Evolutionary conservation across 2,113 vertebrate species (phyloP).

Genomic region (Zapus hudsonius): DNA sequence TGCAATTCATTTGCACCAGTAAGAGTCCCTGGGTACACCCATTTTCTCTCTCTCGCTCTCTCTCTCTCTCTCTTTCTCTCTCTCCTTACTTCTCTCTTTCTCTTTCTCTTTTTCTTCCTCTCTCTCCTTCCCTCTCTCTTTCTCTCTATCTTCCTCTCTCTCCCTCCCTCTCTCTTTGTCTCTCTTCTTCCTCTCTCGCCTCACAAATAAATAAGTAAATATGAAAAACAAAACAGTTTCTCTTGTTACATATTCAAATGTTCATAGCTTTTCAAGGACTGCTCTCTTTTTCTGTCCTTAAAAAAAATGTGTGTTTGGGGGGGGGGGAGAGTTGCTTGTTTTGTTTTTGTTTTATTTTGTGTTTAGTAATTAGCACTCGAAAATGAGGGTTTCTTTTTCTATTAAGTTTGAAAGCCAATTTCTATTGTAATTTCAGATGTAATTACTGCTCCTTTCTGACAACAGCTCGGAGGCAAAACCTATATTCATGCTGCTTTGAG

Average conservation of each 20-base stretch:
- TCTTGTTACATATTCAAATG: neutral
- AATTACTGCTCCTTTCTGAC: slow-evolving; percentile 65
- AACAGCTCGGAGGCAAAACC: slow-evolving; percentile 42
- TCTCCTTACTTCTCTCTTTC: too few relatives aligned
- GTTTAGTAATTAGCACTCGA: slow-evolving; percentile 61
- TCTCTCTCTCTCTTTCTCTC: too few relatives aligned
- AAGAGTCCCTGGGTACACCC: too few relatives aligned
- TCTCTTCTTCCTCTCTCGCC: too few relatives aligned
- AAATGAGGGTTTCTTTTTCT: slow-evolving; percentile 55
- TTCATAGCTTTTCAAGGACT: neutral
- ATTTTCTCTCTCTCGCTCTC: too few relatives aligned
- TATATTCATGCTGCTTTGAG: slow-evolving; percentile 43
- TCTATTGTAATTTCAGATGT: slow-evolving; percentile 70
- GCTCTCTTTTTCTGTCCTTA: slow-evolving; percentile 24
- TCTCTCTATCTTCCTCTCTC: too few relatives aligned
- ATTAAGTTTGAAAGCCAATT: slow-evolving; percentile 60
- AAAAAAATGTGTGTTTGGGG: neutral
- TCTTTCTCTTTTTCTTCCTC: too few relatives aligned
- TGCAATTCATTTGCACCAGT: too few relatives aligned
- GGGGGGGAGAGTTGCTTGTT: too few relatives aligned
- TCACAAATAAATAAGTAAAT: too few relatives aligned
- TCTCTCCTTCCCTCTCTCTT: too few relatives aligned
- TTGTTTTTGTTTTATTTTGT: neutral
- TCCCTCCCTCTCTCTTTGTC: too few relatives aligned
- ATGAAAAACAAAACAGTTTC: neutral